Conservation (phyloP, 2,888 invertebrate genomes). For the Ischnura elegans region DNA sequence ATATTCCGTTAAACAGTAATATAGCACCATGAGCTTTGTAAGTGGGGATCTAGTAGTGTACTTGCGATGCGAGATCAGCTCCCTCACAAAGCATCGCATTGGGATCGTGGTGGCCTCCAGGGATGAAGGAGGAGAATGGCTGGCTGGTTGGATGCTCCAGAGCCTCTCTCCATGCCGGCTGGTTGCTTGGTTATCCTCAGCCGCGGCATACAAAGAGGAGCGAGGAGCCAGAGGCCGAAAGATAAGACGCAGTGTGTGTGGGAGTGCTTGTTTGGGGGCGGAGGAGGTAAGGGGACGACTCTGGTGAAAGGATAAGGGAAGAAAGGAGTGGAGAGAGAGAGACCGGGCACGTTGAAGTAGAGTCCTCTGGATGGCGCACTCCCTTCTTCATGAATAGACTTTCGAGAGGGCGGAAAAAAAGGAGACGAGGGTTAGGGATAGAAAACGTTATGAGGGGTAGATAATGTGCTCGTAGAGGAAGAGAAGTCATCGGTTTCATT, state of each 20-base stretch:
- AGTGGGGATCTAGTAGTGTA: too few species aligned
- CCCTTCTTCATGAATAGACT: conserved; percentile 35
- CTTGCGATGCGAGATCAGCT: not conserved
- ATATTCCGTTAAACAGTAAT: too few species aligned
- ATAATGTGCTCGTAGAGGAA: not conserved
- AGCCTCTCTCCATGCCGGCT: not conserved
- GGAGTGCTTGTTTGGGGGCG: not conserved
- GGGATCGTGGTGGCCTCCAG: not conserved
- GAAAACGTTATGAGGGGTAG: not conserved
- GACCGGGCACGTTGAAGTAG: not conserved
- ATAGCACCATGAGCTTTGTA: too few species aligned
- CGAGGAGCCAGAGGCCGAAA: conserved; percentile 21
- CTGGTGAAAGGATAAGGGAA: conserved; percentile 24
- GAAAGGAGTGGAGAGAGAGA: not conserved
- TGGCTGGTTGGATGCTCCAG: not conserved
- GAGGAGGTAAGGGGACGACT: not conserved
- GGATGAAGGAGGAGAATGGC: not conserved
- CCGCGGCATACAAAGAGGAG: not conserved
- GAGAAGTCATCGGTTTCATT: not conserved
- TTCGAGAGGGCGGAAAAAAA: not conserved
- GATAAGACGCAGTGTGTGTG: conserved; percentile 28
- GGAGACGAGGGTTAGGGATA: not conserved
- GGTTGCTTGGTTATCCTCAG: not conserved
- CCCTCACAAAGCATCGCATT: not conserved
- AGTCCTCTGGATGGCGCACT: not conserved